These are phyloP conservation scores for Protophormia terraenovae DNA, from an alignment of 2,888 invertebrate genomes.

Conservation along the genomic window DNA sequence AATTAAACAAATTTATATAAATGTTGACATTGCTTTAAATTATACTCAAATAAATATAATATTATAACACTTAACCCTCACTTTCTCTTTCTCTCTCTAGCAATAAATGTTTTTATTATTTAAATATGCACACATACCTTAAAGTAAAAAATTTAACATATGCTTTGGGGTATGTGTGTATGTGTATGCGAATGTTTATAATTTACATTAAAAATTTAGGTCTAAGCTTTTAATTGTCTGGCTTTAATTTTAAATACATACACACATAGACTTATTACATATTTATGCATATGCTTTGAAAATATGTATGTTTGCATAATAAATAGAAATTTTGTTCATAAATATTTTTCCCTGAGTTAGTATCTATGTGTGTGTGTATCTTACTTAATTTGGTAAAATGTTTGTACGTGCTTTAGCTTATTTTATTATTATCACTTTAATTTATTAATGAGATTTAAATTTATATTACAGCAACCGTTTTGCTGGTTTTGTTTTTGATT, in stretches of 20 bases:
- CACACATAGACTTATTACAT: background rate
- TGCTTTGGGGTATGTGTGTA: background rate
- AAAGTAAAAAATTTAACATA: background rate
- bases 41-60: constrained; percentile 12
- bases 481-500: constrained; percentile 17
- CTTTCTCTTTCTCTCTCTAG: too few relatives aligned
- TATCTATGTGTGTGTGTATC: constrained; percentile 8
- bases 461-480: constrained; percentile 23
- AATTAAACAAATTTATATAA: constrained; percentile 49
- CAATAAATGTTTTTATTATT: background rate
- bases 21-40: constrained; percentile 51
- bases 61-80: background rate
- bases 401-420: constrained; percentile 58
- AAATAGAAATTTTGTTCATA: constrained; percentile 41
- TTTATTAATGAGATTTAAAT: constrained; percentile 64
- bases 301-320: constrained; percentile 52
- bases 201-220: constrained; percentile 59
- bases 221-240: constrained; percentile 65
- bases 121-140: background rate
- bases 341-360: constrained; percentile 25
- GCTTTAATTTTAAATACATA: constrained; percentile 19
- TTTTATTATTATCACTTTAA: constrained; percentile 61
- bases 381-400: constrained; percentile 52
- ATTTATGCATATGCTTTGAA: background rate
- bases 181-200: background rate